Evolutionary conservation across 1,140 invertebrate species (phyloP).

Genomic region (Nasonia giraulti): DNA sequence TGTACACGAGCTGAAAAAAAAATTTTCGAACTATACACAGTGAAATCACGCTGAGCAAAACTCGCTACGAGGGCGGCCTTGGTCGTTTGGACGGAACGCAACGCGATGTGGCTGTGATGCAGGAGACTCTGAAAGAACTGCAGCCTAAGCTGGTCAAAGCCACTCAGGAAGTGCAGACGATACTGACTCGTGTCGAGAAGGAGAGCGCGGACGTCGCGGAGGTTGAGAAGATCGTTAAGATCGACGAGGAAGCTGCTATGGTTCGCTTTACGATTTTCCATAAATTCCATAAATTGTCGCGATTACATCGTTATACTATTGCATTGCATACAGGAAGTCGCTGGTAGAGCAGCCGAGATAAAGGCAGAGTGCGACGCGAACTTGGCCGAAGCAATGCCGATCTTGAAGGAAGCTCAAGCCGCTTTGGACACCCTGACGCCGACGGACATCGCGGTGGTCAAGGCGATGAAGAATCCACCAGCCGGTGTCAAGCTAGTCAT

Average conservation of each 20-base stretch:
- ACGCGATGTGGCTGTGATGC: slow-evolving; percentile 88
- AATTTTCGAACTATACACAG: slow-evolving; percentile 73
- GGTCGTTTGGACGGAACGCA: slow-evolving; percentile 90
- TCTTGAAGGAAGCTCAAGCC: slow-evolving; percentile 90
- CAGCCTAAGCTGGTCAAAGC: slow-evolving; percentile 93
- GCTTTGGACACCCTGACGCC: slow-evolving; percentile 94
- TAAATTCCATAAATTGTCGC: too few relatives aligned
- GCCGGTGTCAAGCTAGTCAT: slow-evolving; percentile 94
- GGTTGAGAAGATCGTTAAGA: slow-evolving; percentile 80
- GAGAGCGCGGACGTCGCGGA: slow-evolving; percentile 90
- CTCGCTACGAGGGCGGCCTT: slow-evolving; percentile 90
- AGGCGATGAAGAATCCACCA: slow-evolving; percentile 98
- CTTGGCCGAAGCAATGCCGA: slow-evolving; percentile 94
- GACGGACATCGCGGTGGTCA: slow-evolving; percentile 94
- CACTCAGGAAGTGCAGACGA: slow-evolving; percentile 87
- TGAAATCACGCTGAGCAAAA: slow-evolving; percentile 79
- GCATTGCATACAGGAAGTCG: slow-evolving; percentile 59
- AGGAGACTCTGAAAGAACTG: slow-evolving; percentile 87
- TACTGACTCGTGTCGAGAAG: slow-evolving; percentile 85
- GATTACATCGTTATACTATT: not conserved
- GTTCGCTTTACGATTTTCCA: slow-evolving; percentile 47
- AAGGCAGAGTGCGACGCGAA: slow-evolving; percentile 97
- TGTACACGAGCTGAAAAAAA: not conserved
- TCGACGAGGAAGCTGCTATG: slow-evolving; percentile 79
- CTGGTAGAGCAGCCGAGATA: slow-evolving; percentile 87